Evolutionary conservation across 2,113 vertebrate species (phyloP), one percentile per base, ranked within the genome.

Genomic region (Malurus melanocephalus): DNA sequence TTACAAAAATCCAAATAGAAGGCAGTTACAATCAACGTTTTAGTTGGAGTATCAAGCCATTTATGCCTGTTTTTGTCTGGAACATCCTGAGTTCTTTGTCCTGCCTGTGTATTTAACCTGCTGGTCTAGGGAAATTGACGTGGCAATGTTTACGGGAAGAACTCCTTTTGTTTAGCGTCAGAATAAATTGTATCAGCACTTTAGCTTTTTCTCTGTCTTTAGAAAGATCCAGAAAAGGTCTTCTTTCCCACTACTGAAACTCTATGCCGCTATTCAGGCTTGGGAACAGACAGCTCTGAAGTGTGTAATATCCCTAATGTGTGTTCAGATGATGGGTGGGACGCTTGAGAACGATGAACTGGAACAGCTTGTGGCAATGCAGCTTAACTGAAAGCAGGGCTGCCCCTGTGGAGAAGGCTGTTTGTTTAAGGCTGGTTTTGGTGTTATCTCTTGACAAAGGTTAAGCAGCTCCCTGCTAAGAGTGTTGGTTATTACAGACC

Each of bases 401-500:
- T 65, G 35, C 42, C 45, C 72, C 90, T 53, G 53, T 49, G 65
- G 74, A 75, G 90, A 88, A 73, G 46, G 51, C 16, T 90, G 45
- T 88, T 90, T 90, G 53, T 83, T 93, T 84, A 86, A 88, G 66
- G 13, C 6, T 53, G 16, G 0, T 51, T 84, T 81, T 84, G 73
- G 57, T 65, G 74, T 90, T 90, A 38, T 9, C 46, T 65, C 88
- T 87, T 79, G 78, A 75, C 77, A 95, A 79, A 92, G 53, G 77
- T 90, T 90, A 88, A 94, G 53, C 71, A 85, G 88, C 74, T 90
- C 42, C 88, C 92, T 75, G 74, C 80, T 57, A 40, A 46, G 64
- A 62, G 53, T 32, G 20, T 68, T 93, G 53, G 16, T 80, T 87
- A 3, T 75, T 81, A 33, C 18, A 79, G 45, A 64, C 22, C 76